Percentiles rank a stretch among this genome's conserved stretches.
phyloP scores from a whole-genome alignment of 2,888 invertebrate genomes.

The Drosophila colorata region DNA sequence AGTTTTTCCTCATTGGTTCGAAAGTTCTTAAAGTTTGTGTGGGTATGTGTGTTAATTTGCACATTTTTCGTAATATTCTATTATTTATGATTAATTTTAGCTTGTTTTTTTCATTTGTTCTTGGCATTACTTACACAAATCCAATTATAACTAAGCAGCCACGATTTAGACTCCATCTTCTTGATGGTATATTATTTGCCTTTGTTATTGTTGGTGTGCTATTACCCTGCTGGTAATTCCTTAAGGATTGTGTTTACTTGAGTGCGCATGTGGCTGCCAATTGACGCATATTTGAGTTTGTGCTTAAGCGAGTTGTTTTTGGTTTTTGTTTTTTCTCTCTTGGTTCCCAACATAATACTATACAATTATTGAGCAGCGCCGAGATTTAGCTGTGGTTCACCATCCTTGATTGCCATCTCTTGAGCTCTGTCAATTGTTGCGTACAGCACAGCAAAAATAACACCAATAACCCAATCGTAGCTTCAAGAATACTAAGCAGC shows the following conservation, averaged over 20 bases:
- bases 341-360: constrained; percentile 46
- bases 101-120: constrained; percentile 16
- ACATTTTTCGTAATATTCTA: constrained; percentile 45
- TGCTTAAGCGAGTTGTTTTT: constrained; percentile 38
- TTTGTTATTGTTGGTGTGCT: constrained; percentile 40
- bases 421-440: constrained; percentile 62
- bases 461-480: constrained; percentile 13
- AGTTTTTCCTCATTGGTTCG: constrained; percentile 27
- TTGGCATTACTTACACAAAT: constrained; percentile 37
- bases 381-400: constrained; percentile 50
- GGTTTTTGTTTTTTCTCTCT: constrained; percentile 8
- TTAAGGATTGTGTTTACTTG: constrained; percentile 78
- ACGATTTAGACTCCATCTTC: constrained; percentile 36
- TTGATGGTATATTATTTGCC: constrained; percentile 1
- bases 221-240: constrained; percentile 76
- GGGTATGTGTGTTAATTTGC: constrained; percentile 57
- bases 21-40: constrained; percentile 38
- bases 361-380: constrained; percentile 72
- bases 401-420: constrained; percentile 68
- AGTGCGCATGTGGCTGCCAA: constrained; percentile 80
- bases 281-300: constrained; percentile 78
- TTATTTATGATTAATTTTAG: constrained; percentile 60
- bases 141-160: constrained; percentile 70
- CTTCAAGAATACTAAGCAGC: constrained; percentile 71
- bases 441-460: constrained; percentile 46